These are phyloP conservation scores for Psilanteris sp. DNA, from an alignment of 1,140 invertebrate genomes.

Conservation along the genomic window DNA sequence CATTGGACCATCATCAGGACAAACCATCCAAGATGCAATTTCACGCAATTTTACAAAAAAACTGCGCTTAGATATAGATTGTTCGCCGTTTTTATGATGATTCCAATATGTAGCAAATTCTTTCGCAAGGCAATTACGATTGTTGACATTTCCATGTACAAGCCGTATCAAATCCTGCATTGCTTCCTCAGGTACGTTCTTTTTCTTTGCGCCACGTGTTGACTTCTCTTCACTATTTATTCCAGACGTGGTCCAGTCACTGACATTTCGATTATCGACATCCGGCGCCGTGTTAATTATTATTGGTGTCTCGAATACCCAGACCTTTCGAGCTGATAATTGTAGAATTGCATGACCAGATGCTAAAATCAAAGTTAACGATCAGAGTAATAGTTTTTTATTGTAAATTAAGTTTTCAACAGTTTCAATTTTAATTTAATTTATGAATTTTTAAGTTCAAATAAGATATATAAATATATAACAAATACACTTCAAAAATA, in stretches of 20 bases:
- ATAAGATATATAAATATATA: too few relatives aligned
- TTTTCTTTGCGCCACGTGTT: conserved; percentile 45
- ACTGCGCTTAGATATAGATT: conserved; percentile 76
- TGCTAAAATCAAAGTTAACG: conserved; percentile 66
- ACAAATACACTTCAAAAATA: too few relatives aligned
- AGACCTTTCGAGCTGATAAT: conserved; percentile 75
- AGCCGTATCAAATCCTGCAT: conserved; percentile 85
- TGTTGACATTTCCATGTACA: conserved; percentile 84
- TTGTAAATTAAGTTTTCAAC: too few relatives aligned
- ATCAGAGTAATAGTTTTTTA: conserved; percentile 8
- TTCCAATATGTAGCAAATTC: conserved; percentile 84
- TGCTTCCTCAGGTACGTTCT: conserved; percentile 80
- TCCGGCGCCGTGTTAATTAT: conserved; percentile 65
- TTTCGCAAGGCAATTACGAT: conserved; percentile 82
- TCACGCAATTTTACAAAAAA: conserved; percentile 82
- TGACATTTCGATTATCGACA: conserved; percentile 48
- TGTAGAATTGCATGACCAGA: conserved; percentile 70
- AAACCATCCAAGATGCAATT: conserved; percentile 82
- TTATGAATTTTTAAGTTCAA: too few relatives aligned
- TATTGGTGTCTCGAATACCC: conserved; percentile 73
- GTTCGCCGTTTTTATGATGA: conserved; percentile 61
- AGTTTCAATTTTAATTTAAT: too few relatives aligned
- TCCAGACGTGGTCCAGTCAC: conserved; percentile 41
- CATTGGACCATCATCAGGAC: conserved; percentile 81
- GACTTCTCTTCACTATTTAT: conserved; percentile 70